Evolutionary conservation across 2,113 vertebrate species (phyloP).

Genomic region (Oenanthe melanoleuca): DNA sequence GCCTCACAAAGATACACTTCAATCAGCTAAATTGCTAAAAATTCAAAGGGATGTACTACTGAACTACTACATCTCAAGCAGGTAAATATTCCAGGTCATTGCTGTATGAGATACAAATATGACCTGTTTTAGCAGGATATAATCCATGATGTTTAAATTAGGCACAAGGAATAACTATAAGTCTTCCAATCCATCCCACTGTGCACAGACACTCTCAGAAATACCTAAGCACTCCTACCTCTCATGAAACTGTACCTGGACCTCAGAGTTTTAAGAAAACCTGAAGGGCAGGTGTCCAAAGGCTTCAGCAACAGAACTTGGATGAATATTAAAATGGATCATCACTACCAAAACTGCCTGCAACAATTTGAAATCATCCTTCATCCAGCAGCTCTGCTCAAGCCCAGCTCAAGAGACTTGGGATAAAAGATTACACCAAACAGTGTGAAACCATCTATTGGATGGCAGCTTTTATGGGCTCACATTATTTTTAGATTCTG

Average conservation of each 20-base stretch:
- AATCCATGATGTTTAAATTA: background rate
- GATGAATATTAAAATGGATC: background rate
- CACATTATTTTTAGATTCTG: conserved; percentile 45
- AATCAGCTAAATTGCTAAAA: background rate
- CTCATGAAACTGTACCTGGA: background rate
- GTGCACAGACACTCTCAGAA: background rate
- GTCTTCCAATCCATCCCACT: background rate
- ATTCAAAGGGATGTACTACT: background rate
- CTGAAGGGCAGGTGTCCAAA: background rate
- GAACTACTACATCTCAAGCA: background rate
- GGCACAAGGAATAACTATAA: background rate
- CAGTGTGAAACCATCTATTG: conserved; percentile 48
- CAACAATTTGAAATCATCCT: background rate
- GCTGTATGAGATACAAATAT: background rate
- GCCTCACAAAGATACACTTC: background rate
- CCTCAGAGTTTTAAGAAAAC: background rate
- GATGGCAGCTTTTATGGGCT: background rate
- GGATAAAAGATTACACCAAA: background rate
- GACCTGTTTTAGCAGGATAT: background rate
- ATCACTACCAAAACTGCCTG: background rate
- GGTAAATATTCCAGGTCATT: background rate
- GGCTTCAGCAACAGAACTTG: background rate
- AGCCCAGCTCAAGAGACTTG: background rate
- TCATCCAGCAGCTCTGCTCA: background rate
- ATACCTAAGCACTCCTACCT: background rate